Evolutionary conservation across 2,888 invertebrate genomes (phyloP).

Genomic region (Anticlea derivata): DNA sequence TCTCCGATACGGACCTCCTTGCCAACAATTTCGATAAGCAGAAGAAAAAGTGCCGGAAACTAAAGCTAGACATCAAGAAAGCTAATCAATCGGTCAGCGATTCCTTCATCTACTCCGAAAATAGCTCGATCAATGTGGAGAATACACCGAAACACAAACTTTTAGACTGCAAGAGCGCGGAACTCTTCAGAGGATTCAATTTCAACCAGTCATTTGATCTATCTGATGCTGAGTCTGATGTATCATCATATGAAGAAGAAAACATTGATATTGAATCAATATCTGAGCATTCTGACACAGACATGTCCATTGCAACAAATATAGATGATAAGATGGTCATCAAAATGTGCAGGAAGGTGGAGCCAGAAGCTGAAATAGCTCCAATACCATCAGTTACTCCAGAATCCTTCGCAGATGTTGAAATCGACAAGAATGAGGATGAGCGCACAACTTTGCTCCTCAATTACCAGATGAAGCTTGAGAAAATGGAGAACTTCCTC

Average conservation of each 20-base stretch:
- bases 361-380: slow-evolving; percentile 39
- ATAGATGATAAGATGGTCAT: slow-evolving; percentile 46
- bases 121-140: slow-evolving; percentile 50
- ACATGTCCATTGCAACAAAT: slow-evolving; percentile 49
- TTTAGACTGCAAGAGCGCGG: slow-evolving; percentile 58
- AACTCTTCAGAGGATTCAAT: slow-evolving; percentile 65
- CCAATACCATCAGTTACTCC: slow-evolving; percentile 55
- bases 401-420: slow-evolving; percentile 71
- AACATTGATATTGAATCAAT: slow-evolving; percentile 59
- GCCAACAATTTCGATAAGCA: slow-evolving; percentile 40
- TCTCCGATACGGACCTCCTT: slow-evolving; percentile 71
- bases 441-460: slow-evolving; percentile 57
- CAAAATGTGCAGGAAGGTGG: slow-evolving; percentile 71
- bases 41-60: slow-evolving; percentile 55
- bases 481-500: slow-evolving; percentile 60
- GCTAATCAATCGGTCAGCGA: slow-evolving; percentile 61
- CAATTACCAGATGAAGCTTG: slow-evolving; percentile 64
- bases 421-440: slow-evolving; percentile 66
- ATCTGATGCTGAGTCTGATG: slow-evolving; percentile 59
- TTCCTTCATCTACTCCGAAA: slow-evolving; percentile 40
- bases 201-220: slow-evolving; percentile 68
- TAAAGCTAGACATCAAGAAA: slow-evolving; percentile 67
- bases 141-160: slow-evolving; percentile 73
- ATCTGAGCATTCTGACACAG: slow-evolving; percentile 66
- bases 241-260: slow-evolving; percentile 54